Evolutionary conservation across 2,797 vertebrate genomes (phyloP).

Genomic region (Myoxocephalus aenaeus): DNA sequence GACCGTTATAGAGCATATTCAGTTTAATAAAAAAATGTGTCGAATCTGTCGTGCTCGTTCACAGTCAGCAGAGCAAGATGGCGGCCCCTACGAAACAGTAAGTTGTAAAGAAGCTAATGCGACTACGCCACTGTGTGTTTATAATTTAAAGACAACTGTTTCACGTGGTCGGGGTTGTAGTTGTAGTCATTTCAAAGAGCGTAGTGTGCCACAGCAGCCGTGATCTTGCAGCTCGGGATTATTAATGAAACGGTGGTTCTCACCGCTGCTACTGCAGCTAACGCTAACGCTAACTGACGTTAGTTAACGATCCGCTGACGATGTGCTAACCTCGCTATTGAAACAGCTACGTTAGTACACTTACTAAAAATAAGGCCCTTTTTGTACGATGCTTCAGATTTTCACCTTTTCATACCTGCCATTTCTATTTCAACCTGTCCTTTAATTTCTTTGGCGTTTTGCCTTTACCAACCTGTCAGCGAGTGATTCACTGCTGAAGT

Average conservation of each 20-base stretch:
- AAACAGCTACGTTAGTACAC: not conserved
- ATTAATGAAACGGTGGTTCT: not conserved
- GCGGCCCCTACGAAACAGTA: constrained; percentile 91
- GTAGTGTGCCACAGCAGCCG: not conserved
- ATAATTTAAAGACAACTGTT: not conserved
- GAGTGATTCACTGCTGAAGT: not conserved
- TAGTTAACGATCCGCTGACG: constrained; percentile 29
- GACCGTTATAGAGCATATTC: not conserved
- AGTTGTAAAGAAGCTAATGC: constrained; percentile 69
- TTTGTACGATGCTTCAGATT: not conserved
- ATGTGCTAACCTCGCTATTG: constrained; percentile 15
- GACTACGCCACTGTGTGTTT: not conserved
- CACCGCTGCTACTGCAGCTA: constrained; percentile 9
- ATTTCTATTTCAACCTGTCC: not conserved
- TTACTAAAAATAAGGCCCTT: accelerated
- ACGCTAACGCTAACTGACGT: not conserved
- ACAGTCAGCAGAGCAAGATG: constrained; percentile 78
- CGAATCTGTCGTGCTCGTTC: constrained; percentile 60
- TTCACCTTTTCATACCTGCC: not conserved
- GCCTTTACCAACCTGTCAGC: too few relatives aligned
- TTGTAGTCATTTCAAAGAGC: not conserved
- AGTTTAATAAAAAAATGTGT: constrained; percentile 12
- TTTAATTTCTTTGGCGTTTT: not conserved
- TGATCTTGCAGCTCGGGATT: not conserved
- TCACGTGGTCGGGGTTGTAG: not conserved